Evolutionary conservation across 2,888 invertebrate species (phyloP), one percentile per base, ranked within the genome.

Genomic region (Agriopis marginaria): DNA sequence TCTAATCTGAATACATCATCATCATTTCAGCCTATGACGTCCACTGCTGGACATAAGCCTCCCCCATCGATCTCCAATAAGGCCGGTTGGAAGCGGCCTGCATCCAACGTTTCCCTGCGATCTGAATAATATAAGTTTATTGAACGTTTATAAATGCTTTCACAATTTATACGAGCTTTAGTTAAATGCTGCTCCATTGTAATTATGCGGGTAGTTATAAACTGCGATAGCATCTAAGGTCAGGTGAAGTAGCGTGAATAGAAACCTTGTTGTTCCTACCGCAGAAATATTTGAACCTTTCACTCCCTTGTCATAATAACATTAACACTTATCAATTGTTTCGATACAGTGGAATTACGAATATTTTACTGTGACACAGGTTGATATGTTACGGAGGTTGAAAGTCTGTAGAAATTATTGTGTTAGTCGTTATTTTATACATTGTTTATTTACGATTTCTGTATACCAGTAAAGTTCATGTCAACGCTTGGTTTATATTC

Each of bases 401-500:
- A 23, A n/a, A 32, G 10, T 45, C 14, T 23, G 51, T 53, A 55
- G 58, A 54, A 75, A 60, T 63, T 63, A 78, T 79, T 79, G 79
- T 75, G 75, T 78, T 75, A 77, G 69, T 71, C 67, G 65, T 63
- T 62, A 68, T 72, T 73, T 73, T 66, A 73, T 79, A 79, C 73
- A 80, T 76, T 82, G 76, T 83, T 82, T 80, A 82, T 81, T 82
- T 82, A 82, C 78, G 79, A 79, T 75, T 74, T 73, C 71, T 76
- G 72, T 76, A 72, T 62, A 75, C 66, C 71, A 77, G 75, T 74
- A 70, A 75, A 70, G 70, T 73, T 77, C 76, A 73, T 79, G 77
- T 74, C 61, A 65, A 63, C 75, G 74, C 71, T 72, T 0, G 45
- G 64, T 69, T 64, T 64, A 51, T 68, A 12, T 11, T n/a, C 53